Base-by-base conservation (phyloP, 1,140 invertebrate genomes). In the Anoplolepis gracilipes region DNA sequence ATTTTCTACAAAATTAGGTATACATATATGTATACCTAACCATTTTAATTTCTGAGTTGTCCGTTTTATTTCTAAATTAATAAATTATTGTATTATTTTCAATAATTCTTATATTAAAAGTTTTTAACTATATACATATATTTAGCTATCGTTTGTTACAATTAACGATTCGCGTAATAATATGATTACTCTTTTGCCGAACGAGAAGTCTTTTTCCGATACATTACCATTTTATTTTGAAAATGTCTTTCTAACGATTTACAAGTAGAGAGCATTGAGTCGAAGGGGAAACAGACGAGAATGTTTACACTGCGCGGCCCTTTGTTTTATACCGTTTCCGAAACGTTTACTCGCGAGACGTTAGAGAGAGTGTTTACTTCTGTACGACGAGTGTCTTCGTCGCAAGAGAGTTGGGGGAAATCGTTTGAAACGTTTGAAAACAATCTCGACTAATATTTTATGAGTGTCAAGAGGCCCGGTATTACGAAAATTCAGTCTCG, bases 391-490 rank as follows among this genome's bases (percentile, higher is more conserved):
- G 78, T 73, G 39, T 46, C 78, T 82, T 82, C 49, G 3, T 46
- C 25, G 30, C 28, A 53, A 84, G 59, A 64, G 72, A 10, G 72
- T 69, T 33, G 46, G 53, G 67, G 46, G 16, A 19, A 73, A 72
- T 82, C 67, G 78, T 84, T 84, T 84, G 70, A 84, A 84, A 84
- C 67, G 78, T 84, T 84, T 84, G 70, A 84, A 84, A 84, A 84
- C 81, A 84, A 84, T 84, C 73, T 84, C 73, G 22, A 84, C 81
- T 65, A 84, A 84, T 84, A 77, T 84, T 84, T 84, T 77, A 72
- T 42, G 59, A 62, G 30, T 30, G 57, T 30, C 22, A 61, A 84
- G 46, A 30, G 81, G 57, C 13, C 30, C 39, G 46, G 42, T 75
- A 82, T 82, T 82, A 82, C 78, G 78, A 82, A 82, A 82, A 82